Percentiles rank a stretch among this genome's conserved stretches.
phyloP scores from a whole-genome alignment of 1,140 invertebrate species.

The Lanistes nyassanus region DNA sequence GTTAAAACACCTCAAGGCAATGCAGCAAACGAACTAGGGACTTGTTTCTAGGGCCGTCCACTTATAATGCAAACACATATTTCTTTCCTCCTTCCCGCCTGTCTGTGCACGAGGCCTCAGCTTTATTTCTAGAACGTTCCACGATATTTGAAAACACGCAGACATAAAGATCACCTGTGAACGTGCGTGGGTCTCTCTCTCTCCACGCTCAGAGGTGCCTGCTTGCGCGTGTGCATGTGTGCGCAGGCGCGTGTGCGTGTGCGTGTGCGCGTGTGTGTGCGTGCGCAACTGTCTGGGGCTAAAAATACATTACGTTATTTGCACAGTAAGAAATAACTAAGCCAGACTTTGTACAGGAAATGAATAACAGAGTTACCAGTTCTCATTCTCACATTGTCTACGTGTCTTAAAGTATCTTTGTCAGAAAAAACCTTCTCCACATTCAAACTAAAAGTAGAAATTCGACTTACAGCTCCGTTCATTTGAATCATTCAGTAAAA shows the following conservation, averaged over 20 bases:
- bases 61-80: no score
- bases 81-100: no score
- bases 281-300: slow-evolving; percentile 1
- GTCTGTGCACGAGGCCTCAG: no score
- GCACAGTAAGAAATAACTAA: neutral
- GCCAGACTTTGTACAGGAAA: slow-evolving; percentile 4
- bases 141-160: neutral
- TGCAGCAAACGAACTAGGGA: neutral
- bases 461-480: no score
- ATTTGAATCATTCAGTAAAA: no score
- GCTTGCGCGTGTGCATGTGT: neutral
- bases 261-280: slow-evolving; percentile 15
- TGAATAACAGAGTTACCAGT: neutral
- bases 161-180: neutral
- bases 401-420: neutral
- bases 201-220: neutral
- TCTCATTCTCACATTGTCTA: no score
- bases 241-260: neutral
- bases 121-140: neutral
- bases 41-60: neutral
- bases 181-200: neutral
- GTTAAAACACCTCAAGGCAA: no score
- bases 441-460: neutral
- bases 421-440: neutral
- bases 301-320: neutral